Percentiles rank a stretch among this genome's conserved stretches.
phyloP scores from a whole-genome alignment of 2,797 vertebrate species.

The Semotilus atromaculatus region DNA sequence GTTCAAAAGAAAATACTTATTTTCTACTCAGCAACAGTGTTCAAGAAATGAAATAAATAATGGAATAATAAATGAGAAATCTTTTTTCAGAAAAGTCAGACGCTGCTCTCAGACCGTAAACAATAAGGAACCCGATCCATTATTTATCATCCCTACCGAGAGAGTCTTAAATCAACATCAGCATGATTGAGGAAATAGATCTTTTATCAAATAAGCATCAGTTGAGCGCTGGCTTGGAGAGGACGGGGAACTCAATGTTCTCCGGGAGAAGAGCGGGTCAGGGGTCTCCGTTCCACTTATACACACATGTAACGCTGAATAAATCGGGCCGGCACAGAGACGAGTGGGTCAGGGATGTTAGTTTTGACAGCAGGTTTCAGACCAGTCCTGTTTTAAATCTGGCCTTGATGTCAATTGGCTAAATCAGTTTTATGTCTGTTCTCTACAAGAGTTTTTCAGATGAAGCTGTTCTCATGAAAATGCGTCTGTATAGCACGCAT shows the following conservation, averaged over 20 bases:
- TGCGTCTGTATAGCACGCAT: too few species aligned
- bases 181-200: conserved; percentile 50
- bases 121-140: conserved; percentile 44
- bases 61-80: conserved; percentile 5
- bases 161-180: conserved; percentile 60
- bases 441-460: not conserved
- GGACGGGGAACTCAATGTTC: conserved; percentile 52
- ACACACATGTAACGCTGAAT: conserved; percentile 60
- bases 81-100: conserved; percentile 39
- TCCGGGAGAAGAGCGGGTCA: conserved; percentile 49
- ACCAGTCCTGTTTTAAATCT: conserved; percentile 38
- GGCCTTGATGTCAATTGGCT: conserved; percentile 9
- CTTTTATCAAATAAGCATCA: conserved; percentile 58
- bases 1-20: not conserved
- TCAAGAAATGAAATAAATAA: conserved; percentile 12
- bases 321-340: conserved; percentile 47
- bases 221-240: conserved; percentile 36
- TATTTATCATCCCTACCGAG: conserved; percentile 53
- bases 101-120: conserved; percentile 36
- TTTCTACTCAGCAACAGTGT: conserved; percentile 19
- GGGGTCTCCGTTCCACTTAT: conserved; percentile 63
- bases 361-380: conserved; percentile 41
- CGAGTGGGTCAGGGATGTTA: conserved; percentile 9
- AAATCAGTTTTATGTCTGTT: conserved; percentile 7
- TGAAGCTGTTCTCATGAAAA: not conserved